Evolutionary conservation across 2,888 invertebrate species (phyloP), one percentile per base, ranked within the genome.

Genomic region (Chaitophorus viminalis): DNA sequence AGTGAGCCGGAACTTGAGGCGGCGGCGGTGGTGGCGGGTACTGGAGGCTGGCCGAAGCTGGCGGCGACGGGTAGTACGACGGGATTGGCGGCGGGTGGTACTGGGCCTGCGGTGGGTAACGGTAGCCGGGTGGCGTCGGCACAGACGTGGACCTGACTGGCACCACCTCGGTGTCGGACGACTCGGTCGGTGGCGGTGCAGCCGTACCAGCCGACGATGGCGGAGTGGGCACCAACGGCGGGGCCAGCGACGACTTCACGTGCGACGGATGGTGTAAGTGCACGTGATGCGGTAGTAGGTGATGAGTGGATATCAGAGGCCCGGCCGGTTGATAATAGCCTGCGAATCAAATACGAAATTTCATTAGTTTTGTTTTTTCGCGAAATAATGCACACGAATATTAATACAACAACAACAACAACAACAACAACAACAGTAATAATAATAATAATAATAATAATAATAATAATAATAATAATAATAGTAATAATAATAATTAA

Each of bases 291-390:
- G 84, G 84, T 18, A 85, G 46, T 33, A 77, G 93, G 90, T 93
- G 93, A 90, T 95, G 94, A 90, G 94, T 95, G 25, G 60, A 60
- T 91, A 97, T 97, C 92, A 97, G 93, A 90, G 97, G 97, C 90
- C 97, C 97, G 90, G 97, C 97, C 90, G 97, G 97, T 93, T 97
- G 97, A 93, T 97, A 97, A 92, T 96, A 96, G 91, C 96, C 96
- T 96, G 93, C 0, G 89, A 90, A 60, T 65, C 65, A n/a, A 77
- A 81, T 29, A 79, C 11, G n/a, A 79, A 46, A 46, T 46, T 46
- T 46, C 14, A 46, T 46, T 46, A 46, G 46, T 46, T 46, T 46
- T 46, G 46, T 11, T 46, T 46, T 46, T 46, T 14, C 14, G 1
- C 18, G 21, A 74, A 18, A 36, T 14, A 33, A 72, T 11, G 1